phyloP scores from a whole-genome alignment of 2,797 vertebrate genomes.

The Sitta carolinensis region DNA sequence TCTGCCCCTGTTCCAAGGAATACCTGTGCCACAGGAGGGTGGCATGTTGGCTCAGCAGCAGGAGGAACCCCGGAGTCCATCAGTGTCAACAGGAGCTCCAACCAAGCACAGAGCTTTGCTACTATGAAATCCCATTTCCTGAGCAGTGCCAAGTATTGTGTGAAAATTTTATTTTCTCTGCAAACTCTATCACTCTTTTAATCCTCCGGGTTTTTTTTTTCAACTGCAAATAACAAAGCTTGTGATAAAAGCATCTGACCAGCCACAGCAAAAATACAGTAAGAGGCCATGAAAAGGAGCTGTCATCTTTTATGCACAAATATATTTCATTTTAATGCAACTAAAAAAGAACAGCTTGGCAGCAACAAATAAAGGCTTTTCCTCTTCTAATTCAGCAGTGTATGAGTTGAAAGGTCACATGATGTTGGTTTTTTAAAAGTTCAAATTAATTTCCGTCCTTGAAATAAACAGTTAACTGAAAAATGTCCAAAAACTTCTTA shows the following conservation, averaged over 20 bases:
- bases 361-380: neutral
- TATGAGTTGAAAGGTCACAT: neutral
- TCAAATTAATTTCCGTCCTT: neutral
- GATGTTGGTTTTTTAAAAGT: neutral
- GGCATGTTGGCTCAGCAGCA: neutral
- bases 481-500: neutral
- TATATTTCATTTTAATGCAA: conserved; percentile 4
- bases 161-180: neutral
- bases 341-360: neutral
- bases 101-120: neutral
- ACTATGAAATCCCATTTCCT: neutral
- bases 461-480: neutral
- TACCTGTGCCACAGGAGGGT: neutral
- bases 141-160: neutral
- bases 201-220: neutral
- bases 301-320: conserved; percentile 16
- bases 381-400: neutral
- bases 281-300: conserved; percentile 15
- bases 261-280: conserved; percentile 2
- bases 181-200: neutral
- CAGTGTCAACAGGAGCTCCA: neutral
- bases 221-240: conserved; percentile 9
- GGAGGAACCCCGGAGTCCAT: neutral
- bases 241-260: conserved; percentile 31
- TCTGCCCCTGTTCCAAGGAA: neutral